Base-by-base conservation (phyloP, 2,888 invertebrate species). In the Noctuana brunneofusca region DNA sequence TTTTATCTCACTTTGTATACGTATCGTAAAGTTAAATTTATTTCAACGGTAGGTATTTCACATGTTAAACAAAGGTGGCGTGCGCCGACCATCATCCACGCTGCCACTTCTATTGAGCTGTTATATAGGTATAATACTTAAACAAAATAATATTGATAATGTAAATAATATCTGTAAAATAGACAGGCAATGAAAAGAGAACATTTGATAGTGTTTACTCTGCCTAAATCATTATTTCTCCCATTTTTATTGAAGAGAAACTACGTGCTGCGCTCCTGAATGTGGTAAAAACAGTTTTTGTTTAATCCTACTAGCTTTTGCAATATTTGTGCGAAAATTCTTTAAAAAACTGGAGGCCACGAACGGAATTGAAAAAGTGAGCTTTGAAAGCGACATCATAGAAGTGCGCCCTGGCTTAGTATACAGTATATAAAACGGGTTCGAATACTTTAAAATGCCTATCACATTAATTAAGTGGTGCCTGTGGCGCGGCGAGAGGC, bases 381-480 rank as follows among this genome's bases (percentile, higher is more conserved):
- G 55, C 56, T 63, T 50, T 56, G 38, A 62, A 63, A 50, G 50
- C 62, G 50, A 50, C 49, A 60, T 60, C 54, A 55, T 56, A 56
- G 41, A 55, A 62, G 55, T 55, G 50, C 49, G 50, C 56, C 38
- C 35, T 22, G 50, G 62, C 55, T 49, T 55, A 54, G 46, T 49
- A 55, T 55, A 63, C 62, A 63, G 48, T 46, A 55, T 63, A 56
- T 50, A 43, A 63, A 63, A 56, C 62, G 56, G 27, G 50, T 63
- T 63, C 46, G 57, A 57, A 63, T 60, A 58, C 65, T 65, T 66
- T 66, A 65, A 67, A 69, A 67, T 68, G 68, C 52, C 63, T 63
- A 71, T 71, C 69, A 73, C 70, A 73, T 73, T 74, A 73, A 74
- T 74, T 71, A 74, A 73, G 73, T 71, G 71, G 68, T 69, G 66